phyloP scores from a whole-genome alignment of 1,140 invertebrate genomes.

The Drosophila truncata region DNA sequence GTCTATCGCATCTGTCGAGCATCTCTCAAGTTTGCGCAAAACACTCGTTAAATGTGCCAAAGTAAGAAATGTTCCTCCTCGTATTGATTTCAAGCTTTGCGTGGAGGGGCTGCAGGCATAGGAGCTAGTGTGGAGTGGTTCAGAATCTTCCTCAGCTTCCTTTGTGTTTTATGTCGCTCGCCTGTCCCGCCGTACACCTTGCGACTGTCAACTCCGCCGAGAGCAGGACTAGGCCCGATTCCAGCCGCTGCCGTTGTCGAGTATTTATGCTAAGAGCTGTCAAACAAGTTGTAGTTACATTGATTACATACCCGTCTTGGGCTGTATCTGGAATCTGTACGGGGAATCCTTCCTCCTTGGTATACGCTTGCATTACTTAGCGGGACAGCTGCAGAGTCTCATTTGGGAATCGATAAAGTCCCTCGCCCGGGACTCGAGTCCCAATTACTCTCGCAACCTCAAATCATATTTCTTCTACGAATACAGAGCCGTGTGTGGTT shows the following conservation, averaged over 20 bases:
- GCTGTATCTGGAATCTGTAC: constrained; percentile 16
- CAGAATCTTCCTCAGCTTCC: constrained; percentile 19
- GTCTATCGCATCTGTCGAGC: constrained; percentile 25
- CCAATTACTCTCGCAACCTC: constrained; percentile 35
- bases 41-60: constrained; percentile 83
- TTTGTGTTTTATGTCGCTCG: constrained; percentile 72
- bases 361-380: constrained; percentile 73
- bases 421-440: not conserved
- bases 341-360: constrained; percentile 35
- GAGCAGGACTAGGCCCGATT: constrained; percentile 26
- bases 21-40: constrained; percentile 71
- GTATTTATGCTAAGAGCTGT: constrained; percentile 84
- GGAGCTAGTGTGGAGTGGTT: not conserved
- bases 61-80: constrained; percentile 69
- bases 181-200: constrained; percentile 67
- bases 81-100: constrained; percentile 72
- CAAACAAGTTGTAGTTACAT: constrained; percentile 83
- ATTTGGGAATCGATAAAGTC: constrained; percentile 53
- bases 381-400: constrained; percentile 34
- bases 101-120: not conserved
- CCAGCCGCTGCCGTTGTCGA: constrained; percentile 55
- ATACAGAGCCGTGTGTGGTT: not conserved
- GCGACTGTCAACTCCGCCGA: constrained; percentile 56
- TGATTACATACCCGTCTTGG: constrained; percentile 66
- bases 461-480: constrained; percentile 17